These are phyloP conservation scores for Columba janthina DNA, from an alignment of 2,113 vertebrate genomes.

Conservation along the genomic window DNA sequence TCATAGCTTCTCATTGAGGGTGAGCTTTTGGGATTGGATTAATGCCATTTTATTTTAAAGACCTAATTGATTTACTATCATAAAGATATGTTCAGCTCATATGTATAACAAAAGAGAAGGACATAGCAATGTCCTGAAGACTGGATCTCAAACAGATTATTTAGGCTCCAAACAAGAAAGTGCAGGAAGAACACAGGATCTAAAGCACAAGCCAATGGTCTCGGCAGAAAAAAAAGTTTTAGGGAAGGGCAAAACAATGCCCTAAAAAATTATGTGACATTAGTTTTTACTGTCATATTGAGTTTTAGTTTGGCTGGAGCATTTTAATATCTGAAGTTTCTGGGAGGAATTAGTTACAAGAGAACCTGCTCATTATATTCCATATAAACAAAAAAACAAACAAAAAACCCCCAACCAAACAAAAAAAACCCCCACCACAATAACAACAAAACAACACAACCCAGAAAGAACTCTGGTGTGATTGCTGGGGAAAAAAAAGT, in stretches of 20 bases:
- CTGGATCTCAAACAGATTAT: neutral
- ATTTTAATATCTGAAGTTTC: neutral
- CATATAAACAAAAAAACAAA: neutral
- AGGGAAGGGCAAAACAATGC: neutral
- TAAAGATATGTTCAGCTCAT: neutral
- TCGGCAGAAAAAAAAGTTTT: accelerated
- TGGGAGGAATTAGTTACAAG: neutral
- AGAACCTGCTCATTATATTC: neutral
- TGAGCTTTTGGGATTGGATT: neutral
- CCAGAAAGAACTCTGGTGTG: neutral
- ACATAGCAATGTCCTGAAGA: neutral
- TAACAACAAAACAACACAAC: neutral
- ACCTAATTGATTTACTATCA: neutral
- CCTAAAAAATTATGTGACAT: neutral
- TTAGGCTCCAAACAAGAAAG: neutral
- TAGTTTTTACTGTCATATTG: neutral
- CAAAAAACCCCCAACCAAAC: too few species aligned
- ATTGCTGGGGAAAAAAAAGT: neutral
- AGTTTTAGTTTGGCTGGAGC: neutral
- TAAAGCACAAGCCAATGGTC: neutral
- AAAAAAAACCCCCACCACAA: too few species aligned
- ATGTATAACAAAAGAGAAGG: neutral
- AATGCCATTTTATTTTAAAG: neutral
- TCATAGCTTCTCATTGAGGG: neutral
- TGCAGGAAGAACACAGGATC: neutral